These are phyloP conservation scores for Brachionus calyciflorus DNA, from an alignment of 1,140 invertebrate genomes.

Conservation along the genomic window DNA sequence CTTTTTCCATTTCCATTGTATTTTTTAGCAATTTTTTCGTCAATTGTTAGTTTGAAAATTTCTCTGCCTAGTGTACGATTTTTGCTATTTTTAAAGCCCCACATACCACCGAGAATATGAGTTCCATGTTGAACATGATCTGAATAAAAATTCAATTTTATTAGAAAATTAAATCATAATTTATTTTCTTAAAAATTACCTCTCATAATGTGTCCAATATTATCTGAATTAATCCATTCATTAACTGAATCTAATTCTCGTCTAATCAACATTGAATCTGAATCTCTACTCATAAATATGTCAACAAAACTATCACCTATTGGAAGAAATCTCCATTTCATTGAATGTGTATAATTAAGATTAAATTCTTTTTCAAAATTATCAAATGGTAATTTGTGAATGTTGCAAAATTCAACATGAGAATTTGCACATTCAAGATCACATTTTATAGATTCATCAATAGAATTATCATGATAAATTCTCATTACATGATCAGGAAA, in stretches of 20 bases:
- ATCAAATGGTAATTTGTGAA: background rate
- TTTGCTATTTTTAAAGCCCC: constrained; percentile 16
- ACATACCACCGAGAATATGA: constrained; percentile 35
- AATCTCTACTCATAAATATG: no score
- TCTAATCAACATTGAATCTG: background rate
- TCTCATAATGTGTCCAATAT: constrained; percentile 25
- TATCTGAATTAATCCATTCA: no score
- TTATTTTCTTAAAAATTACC: no score
- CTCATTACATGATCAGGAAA: background rate
- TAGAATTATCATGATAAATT: constrained; percentile 19
- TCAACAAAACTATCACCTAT: no score
- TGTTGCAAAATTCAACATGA: constrained; percentile 30
- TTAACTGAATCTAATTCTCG: no score
- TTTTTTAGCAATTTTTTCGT: background rate
- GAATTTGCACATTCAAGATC: background rate
- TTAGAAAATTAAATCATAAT: background rate
- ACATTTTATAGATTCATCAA: no score
- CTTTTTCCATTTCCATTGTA: background rate
- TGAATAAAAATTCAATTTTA: background rate
- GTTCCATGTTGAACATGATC: background rate
- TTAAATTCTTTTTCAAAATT: background rate
- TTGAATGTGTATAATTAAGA: background rate
- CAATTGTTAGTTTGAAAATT: background rate
- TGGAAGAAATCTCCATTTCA: constrained; percentile 30
- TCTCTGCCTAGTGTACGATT: background rate